Conservation (phyloP, 2,797 vertebrate species). For the Pygocentrus nattereri region DNA sequence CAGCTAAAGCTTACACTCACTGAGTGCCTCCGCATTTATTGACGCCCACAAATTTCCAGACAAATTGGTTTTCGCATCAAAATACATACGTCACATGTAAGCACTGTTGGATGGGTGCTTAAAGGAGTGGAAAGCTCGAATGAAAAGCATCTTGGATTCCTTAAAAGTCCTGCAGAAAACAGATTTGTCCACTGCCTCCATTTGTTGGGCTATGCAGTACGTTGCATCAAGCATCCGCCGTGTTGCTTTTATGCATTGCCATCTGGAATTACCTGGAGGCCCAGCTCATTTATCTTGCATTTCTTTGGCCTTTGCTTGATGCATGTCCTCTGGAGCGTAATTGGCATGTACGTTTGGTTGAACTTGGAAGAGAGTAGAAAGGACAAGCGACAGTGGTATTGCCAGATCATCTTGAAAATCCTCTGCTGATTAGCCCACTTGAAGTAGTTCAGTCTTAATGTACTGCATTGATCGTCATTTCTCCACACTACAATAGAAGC, state of each 20-base stretch:
- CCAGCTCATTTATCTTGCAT: background rate
- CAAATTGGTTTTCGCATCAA: background rate
- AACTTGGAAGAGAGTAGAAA: background rate
- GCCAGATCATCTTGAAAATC: background rate
- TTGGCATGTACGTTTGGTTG: background rate
- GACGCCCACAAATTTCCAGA: constrained; percentile 10
- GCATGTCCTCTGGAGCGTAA: background rate
- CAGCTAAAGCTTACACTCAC: background rate
- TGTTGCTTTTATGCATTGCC: background rate
- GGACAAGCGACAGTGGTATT: background rate
- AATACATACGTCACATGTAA: background rate
- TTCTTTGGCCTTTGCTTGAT: background rate
- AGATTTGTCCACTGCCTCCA: background rate
- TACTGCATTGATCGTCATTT: background rate
- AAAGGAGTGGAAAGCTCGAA: no score
- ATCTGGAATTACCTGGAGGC: background rate
- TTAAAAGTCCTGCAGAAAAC: background rate
- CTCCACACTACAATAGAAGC: background rate
- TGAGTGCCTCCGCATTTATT: background rate
- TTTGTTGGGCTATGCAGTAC: background rate
- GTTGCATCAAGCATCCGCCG: background rate
- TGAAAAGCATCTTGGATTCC: background rate
- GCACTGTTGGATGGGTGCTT: background rate
- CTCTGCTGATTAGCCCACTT: constrained; percentile 12
- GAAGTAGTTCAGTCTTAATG: background rate